These are phyloP conservation scores for Epinephelus moara DNA, from an alignment of 2,113 vertebrate species.

Conservation along the genomic window DNA sequence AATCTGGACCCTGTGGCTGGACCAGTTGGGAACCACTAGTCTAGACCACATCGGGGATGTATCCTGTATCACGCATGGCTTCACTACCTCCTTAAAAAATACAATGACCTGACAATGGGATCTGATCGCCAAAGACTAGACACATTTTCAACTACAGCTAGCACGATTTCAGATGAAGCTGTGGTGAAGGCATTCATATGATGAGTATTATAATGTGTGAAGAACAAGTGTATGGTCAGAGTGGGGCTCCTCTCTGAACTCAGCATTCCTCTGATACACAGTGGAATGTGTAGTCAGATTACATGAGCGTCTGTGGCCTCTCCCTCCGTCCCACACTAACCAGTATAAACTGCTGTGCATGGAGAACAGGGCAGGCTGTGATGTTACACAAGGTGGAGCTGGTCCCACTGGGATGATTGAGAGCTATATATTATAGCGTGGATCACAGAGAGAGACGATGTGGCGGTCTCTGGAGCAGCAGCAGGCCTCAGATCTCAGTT, in stretches of 20 bases:
- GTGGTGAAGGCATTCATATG: not conserved
- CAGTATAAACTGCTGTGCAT: slow-evolving; percentile 27
- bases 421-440: slow-evolving; percentile 38
- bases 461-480: slow-evolving; percentile 57
- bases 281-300: slow-evolving; percentile 72
- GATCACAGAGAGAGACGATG: slow-evolving; percentile 69
- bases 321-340: slow-evolving; percentile 51
- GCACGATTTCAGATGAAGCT: not conserved
- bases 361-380: slow-evolving; percentile 26
- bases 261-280: slow-evolving; percentile 64
- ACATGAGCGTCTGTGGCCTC: slow-evolving; percentile 68
- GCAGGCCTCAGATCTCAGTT: slow-evolving; percentile 71
- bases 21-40: no score
- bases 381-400: slow-evolving; percentile 53
- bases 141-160: not conserved
- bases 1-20: no score
- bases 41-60: no score
- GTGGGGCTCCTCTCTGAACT: slow-evolving; percentile 42
- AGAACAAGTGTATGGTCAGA: slow-evolving; percentile 14
- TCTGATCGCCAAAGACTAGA: no score
- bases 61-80: no score
- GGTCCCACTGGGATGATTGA: slow-evolving; percentile 54
- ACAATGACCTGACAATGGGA: no score
- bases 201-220: slow-evolving; percentile 8
- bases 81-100: no score